Base-by-base conservation (phyloP, 2,113 vertebrate genomes). In the Mohoua ochrocephala region DNA sequence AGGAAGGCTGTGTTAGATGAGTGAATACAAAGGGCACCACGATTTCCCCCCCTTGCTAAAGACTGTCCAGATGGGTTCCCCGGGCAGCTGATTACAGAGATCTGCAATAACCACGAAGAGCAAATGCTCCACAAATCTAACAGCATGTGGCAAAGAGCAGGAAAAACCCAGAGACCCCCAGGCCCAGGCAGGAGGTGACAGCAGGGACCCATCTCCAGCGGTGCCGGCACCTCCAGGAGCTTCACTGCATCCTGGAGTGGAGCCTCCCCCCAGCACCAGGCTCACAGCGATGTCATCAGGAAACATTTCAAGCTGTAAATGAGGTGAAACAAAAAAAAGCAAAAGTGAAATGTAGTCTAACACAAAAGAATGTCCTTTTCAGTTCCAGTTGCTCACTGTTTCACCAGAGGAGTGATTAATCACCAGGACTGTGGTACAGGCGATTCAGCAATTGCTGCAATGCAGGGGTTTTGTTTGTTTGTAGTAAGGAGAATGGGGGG, bases 391-490 rank as follows among this genome's bases (percentile, higher is more conserved):
- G 80, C 71, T 91, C 86, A 63, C 73, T 28, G 69, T 77, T 95
- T 92, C 92, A 90, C 91, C 93, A 89, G 91, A 95, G 93, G 50
- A 87, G 93, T 91, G 91, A 97, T 95, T 95, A 97, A 97, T 96
- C 94, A 96, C 95, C 65, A 44, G 76, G 84, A 69, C 87, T 87
- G 41, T 73, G 89, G 80, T 81, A 87, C 37, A 76, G 83, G 67
- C 83, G 0, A 81, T 65, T 86, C 89, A 53, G 80, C 91, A 67
- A 17, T 2, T 94, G 96, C 95, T 91, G 94, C 96, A 96, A 94
- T 97, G 96, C 96, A 96, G 96, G 76, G 94, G 77, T 84, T 95
- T 95, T 91, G 91, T 90, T 96, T 90, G 90, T 92, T 92, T 89
- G 80, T 74, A 67, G 61, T 64, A 77, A 49, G 42, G 57, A 88